These are phyloP conservation scores for Ochotona princeps DNA, from an alignment of 2,113 vertebrate species.

Conservation along the genomic window DNA sequence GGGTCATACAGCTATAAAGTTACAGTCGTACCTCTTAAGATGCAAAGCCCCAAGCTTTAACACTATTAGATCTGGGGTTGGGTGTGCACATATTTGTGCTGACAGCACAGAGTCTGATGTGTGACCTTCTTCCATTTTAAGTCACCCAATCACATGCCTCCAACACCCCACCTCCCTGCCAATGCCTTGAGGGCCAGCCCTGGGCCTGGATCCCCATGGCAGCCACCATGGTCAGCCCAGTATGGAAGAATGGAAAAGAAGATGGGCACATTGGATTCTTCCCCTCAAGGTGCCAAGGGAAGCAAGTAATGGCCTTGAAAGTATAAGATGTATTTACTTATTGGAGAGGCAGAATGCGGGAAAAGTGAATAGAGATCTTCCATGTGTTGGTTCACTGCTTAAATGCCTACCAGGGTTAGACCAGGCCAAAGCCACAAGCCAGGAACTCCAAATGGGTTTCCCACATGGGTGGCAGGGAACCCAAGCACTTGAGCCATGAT, in stretches of 20 bases:
- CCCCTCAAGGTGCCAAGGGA: background rate
- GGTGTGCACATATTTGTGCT: rapidly evolving
- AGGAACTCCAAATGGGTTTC: no score
- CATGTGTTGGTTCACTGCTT: no score
- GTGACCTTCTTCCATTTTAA: background rate
- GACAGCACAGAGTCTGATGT: background rate
- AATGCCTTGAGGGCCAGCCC: background rate
- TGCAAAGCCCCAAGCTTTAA: background rate
- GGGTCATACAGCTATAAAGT: background rate
- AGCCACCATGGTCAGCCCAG: background rate
- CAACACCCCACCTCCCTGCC: background rate
- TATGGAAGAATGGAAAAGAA: background rate
- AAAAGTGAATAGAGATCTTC: no score
- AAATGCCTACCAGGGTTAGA: no score
- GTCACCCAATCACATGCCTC: no score
- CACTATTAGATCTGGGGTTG: rapidly evolving
- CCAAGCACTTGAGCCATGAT: no score
- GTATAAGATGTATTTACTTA: no score
- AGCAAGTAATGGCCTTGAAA: background rate
- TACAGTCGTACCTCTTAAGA: background rate
- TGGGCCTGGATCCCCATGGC: no score
- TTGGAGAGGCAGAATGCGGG: no score
- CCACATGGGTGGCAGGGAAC: no score
- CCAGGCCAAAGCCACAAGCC: no score
- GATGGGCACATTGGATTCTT: background rate